Base-by-base conservation (phyloP, 2,797 vertebrate genomes). In the Epinephelus malabaricus region DNA sequence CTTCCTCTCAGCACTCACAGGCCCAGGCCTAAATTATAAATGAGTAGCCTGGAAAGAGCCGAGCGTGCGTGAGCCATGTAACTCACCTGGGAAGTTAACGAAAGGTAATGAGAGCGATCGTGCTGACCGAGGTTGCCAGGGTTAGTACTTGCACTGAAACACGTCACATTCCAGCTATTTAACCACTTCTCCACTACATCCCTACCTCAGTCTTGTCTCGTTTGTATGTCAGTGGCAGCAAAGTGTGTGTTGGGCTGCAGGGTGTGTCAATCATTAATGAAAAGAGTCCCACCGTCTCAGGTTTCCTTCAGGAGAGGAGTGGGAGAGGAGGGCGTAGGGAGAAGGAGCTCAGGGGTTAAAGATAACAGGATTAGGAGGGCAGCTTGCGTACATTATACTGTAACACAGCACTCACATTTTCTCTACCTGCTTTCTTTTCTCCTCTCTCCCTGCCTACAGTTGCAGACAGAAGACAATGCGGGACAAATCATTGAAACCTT, bases 191-290 rank as follows among this genome's bases (percentile, higher is more conserved):
- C 25, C 11, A n/a, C 53, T 54, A 27, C 70, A 46, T 40, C 47
- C n/a, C 18, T 38, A 23, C 11, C 45, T 59, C 23, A 5, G 6
- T 43, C 14, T 64, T 15, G 45, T 12, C n/a, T 0, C 6, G 13
- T 27, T 40, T 58, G 19, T 34, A 43, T 43, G 56, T 55, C n/a
- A 18, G 7, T 56, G 8, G 10, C n/a, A 45, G 60, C 27, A 54
- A 76, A 81, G 76, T 69, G 62, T 84, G 54, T 79, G 69, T 78
- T 17, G 56, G 71, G 70, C 82, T 45, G 80, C 86, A 78, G 49
- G 79, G 86, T 68, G 66, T 85, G 94, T 95, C 93, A 95, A 92
- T 95, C 94, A 94, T 95, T 96, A 93, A 95, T 96, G 95, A 94
- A 94, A 94, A 88, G 81, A 65, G 68, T 90, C 91, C 89, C 82